These are phyloP conservation scores for Huso huso DNA, from an alignment of 2,797 vertebrate genomes.

Conservation along the genomic window DNA sequence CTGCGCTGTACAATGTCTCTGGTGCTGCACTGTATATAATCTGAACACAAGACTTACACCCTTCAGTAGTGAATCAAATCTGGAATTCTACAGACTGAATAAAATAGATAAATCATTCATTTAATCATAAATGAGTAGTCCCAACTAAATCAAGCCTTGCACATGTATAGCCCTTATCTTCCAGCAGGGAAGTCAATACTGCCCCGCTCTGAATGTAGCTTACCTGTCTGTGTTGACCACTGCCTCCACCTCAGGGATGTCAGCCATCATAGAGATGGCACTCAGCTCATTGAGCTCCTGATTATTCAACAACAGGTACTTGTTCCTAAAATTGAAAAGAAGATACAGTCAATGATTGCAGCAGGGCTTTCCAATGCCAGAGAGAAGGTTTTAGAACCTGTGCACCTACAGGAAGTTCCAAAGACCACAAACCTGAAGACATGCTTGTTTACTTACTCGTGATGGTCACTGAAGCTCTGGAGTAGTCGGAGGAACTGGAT, in stretches of 20 bases:
- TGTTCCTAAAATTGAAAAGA: conserved; percentile 70
- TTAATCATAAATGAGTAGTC: too few species aligned
- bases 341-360: not conserved
- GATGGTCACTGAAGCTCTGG: conserved; percentile 97
- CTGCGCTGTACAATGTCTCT: not conserved
- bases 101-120: too few species aligned
- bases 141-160: not conserved
- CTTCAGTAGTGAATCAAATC: too few species aligned
- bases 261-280: conserved; percentile 92
- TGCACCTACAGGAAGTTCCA: too few species aligned
- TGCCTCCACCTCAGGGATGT: conserved; percentile 96
- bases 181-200: not conserved
- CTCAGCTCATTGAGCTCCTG: conserved; percentile 94
- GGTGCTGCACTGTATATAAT: not conserved
- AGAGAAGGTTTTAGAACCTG: too few species aligned
- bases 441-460: conserved; percentile 74
- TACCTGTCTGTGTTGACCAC: conserved; percentile 92
- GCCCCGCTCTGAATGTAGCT: conserved; percentile 12
- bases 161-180: not conserved
- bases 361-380: too few species aligned
- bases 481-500: conserved; percentile 95
- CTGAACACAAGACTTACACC: not conserved
- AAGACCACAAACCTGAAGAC: too few species aligned
- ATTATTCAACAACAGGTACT: conserved; percentile 90
- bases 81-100: too few species aligned